Evolutionary conservation across 2,113 vertebrate species (phyloP).

Genomic region (Chinchilla lanigera): DNA sequence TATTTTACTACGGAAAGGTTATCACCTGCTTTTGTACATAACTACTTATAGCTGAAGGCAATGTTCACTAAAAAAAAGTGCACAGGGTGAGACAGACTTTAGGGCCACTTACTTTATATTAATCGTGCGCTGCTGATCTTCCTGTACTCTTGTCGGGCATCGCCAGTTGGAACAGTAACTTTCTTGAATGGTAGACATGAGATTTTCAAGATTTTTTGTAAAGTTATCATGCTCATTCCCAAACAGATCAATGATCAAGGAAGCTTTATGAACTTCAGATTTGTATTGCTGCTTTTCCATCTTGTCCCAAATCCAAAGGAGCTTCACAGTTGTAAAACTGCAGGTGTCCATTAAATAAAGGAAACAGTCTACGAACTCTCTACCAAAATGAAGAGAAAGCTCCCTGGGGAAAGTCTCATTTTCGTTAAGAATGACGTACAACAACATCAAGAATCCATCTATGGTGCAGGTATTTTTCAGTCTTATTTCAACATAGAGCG

Average conservation of each 20-base stretch:
- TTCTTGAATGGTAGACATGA: slow-evolving; percentile 93
- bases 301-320: slow-evolving; percentile 95
- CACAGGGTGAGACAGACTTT: background rate
- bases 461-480: slow-evolving; percentile 96
- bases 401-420: slow-evolving; percentile 91
- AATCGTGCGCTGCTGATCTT: slow-evolving; percentile 89
- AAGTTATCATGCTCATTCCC: slow-evolving; percentile 95
- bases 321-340: slow-evolving; percentile 93
- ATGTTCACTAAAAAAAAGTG: slow-evolving; percentile 19
- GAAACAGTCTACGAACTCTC: slow-evolving; percentile 92
- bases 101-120: slow-evolving; percentile 88
- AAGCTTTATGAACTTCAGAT: slow-evolving; percentile 89
- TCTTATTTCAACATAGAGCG: slow-evolving; percentile 92
- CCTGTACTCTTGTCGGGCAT: slow-evolving; percentile 90
- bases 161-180: slow-evolving; percentile 90
- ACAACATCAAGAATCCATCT: slow-evolving; percentile 94
- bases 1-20: slow-evolving; percentile 43
- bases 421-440: slow-evolving; percentile 93
- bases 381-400: slow-evolving; percentile 91
- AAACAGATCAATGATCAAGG: slow-evolving; percentile 93
- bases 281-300: slow-evolving; percentile 94
- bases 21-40: background rate
- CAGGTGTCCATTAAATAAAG: slow-evolving; percentile 94
- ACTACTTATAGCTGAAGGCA: background rate
- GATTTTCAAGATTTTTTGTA: slow-evolving; percentile 92